phyloP scores from a whole-genome alignment of 2,888 invertebrate genomes.

The Phrixothrix hirtus region DNA sequence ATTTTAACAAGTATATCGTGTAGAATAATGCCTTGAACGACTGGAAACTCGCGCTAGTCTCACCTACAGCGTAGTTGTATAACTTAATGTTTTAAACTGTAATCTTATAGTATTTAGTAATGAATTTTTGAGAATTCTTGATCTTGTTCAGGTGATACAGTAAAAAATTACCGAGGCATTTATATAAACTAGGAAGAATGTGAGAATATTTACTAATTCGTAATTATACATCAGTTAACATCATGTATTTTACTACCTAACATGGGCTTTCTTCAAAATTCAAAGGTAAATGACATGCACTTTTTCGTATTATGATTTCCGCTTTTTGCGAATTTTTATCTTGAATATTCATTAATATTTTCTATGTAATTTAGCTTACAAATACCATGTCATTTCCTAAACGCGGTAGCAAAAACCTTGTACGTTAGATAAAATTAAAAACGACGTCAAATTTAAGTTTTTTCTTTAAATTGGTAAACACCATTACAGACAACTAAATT shows the following conservation, averaged over 20 bases:
- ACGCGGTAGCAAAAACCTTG: neutral
- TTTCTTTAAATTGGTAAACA: neutral
- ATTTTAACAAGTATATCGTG: conserved; percentile 3
- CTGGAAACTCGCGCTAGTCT: conserved; percentile 43
- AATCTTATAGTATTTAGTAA: conserved; percentile 50
- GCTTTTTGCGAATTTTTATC: conserved; percentile 2
- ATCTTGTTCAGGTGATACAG: conserved; percentile 15
- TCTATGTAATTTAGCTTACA: neutral
- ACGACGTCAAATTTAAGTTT: neutral
- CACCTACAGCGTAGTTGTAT: conserved; percentile 54
- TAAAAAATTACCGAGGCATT: neutral
- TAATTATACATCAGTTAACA: no score
- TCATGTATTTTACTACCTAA: no score
- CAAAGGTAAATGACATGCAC: no score
- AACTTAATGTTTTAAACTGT: conserved; percentile 54
- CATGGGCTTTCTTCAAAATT: no score
- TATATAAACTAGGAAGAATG: conserved; percentile 12
- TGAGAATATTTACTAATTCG: conserved; percentile 7
- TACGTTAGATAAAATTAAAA: neutral
- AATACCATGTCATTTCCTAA: neutral
- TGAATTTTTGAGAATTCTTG: conserved; percentile 45
- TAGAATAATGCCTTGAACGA: conserved; percentile 31
- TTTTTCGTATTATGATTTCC: neutral
- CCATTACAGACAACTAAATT: neutral
- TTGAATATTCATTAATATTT: conserved; percentile 3